Conservation (phyloP, 2,113 vertebrate genomes). For the Alosa alosa region DNA sequence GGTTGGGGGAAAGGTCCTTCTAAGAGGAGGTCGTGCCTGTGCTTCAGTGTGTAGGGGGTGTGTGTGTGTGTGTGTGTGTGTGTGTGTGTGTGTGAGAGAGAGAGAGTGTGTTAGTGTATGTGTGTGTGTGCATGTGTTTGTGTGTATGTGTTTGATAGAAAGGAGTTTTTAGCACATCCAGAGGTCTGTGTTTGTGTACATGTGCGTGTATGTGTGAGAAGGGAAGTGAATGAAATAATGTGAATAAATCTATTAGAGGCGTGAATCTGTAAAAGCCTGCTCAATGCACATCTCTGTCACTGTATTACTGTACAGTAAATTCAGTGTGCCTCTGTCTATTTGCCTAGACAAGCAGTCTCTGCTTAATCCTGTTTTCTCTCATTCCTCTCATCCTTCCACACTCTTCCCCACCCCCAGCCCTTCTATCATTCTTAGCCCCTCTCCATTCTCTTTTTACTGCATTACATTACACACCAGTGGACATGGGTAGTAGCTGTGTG, state of each 20-base stretch:
- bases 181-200: constrained; percentile 2
- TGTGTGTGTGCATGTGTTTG: constrained; percentile 27
- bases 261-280: background rate
- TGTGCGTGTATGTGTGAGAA: constrained; percentile 12
- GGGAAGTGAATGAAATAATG: background rate
- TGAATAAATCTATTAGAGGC: background rate
- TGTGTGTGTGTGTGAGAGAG: constrained; percentile 22
- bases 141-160: background rate
- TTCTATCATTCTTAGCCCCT: background rate
- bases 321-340: background rate
- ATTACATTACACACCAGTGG: constrained; percentile 7
- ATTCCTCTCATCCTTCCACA: background rate
- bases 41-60: constrained; percentile 16
- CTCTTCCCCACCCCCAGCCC: background rate
- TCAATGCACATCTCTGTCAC: background rate
- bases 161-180: background rate
- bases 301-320: background rate
- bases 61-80: constrained; percentile 32
- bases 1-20: background rate
- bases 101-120: background rate
- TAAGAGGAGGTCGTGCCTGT: background rate
- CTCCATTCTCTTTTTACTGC: background rate
- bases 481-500: background rate
- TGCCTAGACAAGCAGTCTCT: background rate
- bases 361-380: background rate